These are phyloP conservation scores for Apotomis capreana DNA, from an alignment of 2,888 invertebrate genomes.

Conservation along the genomic window DNA sequence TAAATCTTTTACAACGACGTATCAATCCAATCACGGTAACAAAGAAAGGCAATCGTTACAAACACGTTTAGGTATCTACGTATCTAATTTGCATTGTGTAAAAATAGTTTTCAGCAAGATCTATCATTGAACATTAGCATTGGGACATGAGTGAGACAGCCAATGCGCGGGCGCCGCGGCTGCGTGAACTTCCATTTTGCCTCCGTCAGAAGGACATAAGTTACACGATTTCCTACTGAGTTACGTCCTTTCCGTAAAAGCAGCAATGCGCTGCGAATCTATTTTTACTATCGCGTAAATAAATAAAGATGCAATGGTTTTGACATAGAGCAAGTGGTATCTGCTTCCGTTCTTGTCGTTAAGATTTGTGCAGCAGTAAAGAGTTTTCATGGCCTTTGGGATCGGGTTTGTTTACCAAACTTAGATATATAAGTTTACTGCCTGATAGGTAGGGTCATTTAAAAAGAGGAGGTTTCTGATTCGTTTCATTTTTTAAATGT, in stretches of 20 bases:
- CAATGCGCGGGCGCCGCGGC: slow-evolving; percentile 16
- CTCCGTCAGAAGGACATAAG: not conserved
- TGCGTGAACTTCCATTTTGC: slow-evolving; percentile 9
- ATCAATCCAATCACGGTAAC: slow-evolving; percentile 26
- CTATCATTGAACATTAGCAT: slow-evolving; percentile 30
- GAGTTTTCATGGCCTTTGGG: not conserved
- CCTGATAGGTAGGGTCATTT: too few species aligned
- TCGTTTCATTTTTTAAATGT: too few species aligned
- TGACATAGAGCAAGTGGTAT: slow-evolving; percentile 18
- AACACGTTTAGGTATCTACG: slow-evolving; percentile 26
- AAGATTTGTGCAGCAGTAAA: slow-evolving; percentile 9
- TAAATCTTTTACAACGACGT: slow-evolving; percentile 32
- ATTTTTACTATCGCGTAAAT: slow-evolving; percentile 36
- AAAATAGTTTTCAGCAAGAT: slow-evolving; percentile 32
- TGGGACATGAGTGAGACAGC: slow-evolving; percentile 12
- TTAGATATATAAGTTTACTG: too few species aligned
- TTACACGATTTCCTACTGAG: not conserved
- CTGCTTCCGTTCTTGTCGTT: slow-evolving; percentile 7
- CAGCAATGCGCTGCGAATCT: slow-evolving; percentile 13
- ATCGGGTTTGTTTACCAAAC: not conserved
- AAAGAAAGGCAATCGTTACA: slow-evolving; percentile 24
- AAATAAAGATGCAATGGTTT: slow-evolving; percentile 32
- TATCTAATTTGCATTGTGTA: slow-evolving; percentile 21
- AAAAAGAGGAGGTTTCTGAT: too few species aligned
- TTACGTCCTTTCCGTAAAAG: not conserved